A percentile compares a stretch with the other conserved stretches of the same genome.
These are phyloP conservation scores for Knipowitschia caucasica DNA, from an alignment of 2,797 vertebrate species.

Conservation along the genomic window DNA sequence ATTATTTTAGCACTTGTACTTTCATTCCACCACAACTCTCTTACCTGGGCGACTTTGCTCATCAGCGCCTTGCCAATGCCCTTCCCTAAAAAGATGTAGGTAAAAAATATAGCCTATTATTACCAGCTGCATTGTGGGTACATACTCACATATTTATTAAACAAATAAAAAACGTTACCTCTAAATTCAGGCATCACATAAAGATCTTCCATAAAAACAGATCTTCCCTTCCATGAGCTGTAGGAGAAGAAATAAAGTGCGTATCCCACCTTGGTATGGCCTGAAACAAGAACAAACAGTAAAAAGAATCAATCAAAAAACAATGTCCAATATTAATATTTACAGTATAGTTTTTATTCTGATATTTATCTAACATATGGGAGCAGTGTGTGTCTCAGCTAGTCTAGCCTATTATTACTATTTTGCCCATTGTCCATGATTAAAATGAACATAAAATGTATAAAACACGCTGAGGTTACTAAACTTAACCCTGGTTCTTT, in stretches of 20 bases:
- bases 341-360: no score
- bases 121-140: background rate
- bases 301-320: background rate
- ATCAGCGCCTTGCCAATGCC: conserved; percentile 82
- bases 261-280: conserved; percentile 77
- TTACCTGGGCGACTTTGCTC: conserved; percentile 82
- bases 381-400: no score
- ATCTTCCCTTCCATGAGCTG: conserved; percentile 77
- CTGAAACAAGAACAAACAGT: conserved; percentile 52
- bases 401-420: no score
- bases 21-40: no score
- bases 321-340: no score
- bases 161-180: conserved; percentile 54
- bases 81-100: conserved; percentile 68
- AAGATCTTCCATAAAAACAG: conserved; percentile 81
- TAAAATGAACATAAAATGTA: no score
- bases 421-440: no score
- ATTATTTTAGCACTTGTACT: no score
- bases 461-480: no score
- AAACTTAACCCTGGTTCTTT: no score
- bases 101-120: conserved; percentile 7
- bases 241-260: conserved; percentile 83
- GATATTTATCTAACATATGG: no score
- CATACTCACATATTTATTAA: background rate
- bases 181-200: conserved; percentile 84